phyloP scores from a whole-genome alignment of 2,113 vertebrate species.

The Leptosomus discolor region DNA sequence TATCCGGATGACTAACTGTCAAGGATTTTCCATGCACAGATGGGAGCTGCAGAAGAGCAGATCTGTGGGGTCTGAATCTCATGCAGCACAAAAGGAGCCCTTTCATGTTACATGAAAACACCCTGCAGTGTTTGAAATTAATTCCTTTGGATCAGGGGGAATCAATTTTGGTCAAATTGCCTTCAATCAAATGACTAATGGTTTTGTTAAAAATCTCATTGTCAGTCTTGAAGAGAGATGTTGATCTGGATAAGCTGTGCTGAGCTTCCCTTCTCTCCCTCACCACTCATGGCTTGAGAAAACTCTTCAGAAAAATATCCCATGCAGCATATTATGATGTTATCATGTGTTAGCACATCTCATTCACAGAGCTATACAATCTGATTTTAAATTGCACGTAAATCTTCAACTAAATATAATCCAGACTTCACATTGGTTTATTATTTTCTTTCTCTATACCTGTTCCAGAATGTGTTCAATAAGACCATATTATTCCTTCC shows the following conservation, averaged over 20 bases:
- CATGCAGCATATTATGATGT: conserved; percentile 12
- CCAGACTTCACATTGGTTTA: not conserved
- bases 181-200: conserved; percentile 67
- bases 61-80: conserved; percentile 61
- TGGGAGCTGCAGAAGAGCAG: conserved; percentile 27
- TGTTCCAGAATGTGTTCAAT: not conserved
- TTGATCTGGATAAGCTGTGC: conserved; percentile 46
- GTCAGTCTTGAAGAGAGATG: conserved; percentile 43
- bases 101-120: conserved; percentile 65
- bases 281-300: conserved; percentile 16
- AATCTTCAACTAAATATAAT: conserved; percentile 32
- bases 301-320: conserved; percentile 41
- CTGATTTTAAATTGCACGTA: not conserved
- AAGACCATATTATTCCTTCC: not conserved
- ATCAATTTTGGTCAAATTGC: conserved; percentile 66
- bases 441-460: conserved; percentile 15
- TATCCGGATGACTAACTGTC: conserved; percentile 19
- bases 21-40: conserved; percentile 41
- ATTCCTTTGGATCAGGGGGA: conserved; percentile 67
- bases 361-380: not conserved
- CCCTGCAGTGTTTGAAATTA: conserved; percentile 66
- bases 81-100: conserved; percentile 46
- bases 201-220: conserved; percentile 69
- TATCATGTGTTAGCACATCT: not conserved
- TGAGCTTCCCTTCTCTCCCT: conserved; percentile 18